Conservation (phyloP, 2,797 vertebrate species). For the Neosilurus hyrtlii region DNA sequence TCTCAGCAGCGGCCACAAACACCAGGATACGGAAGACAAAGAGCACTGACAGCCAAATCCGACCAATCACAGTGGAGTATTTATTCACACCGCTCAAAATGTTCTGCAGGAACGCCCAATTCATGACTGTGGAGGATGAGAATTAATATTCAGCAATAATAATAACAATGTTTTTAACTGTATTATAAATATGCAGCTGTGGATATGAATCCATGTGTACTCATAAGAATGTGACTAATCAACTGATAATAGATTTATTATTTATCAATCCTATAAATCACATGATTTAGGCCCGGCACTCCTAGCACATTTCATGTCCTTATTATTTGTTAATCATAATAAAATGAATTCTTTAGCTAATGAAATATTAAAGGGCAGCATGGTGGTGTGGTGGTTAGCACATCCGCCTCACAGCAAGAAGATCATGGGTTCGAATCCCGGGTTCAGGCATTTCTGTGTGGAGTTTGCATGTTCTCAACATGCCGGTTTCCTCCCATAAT, state of each 20-base stretch:
- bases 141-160: background rate
- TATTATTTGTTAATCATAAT: too few relatives aligned
- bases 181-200: background rate
- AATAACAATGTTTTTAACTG: background rate
- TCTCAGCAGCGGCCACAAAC: conserved; percentile 80
- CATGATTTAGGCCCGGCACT: too few relatives aligned
- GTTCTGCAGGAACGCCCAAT: conserved; percentile 80
- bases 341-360: too few relatives aligned
- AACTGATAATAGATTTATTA: background rate
- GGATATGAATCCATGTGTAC: background rate
- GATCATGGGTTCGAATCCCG: too few relatives aligned
- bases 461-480: too few relatives aligned
- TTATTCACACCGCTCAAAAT: conserved; percentile 85
- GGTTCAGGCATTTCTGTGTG: too few relatives aligned
- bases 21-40: conserved; percentile 85
- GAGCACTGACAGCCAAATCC: conserved; percentile 82
- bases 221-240: background rate
- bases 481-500: too few relatives aligned
- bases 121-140: conserved; percentile 70
- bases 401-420: too few relatives aligned
- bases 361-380: too few relatives aligned
- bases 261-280: too few relatives aligned
- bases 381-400: too few relatives aligned
- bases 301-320: too few relatives aligned
- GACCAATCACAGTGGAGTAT: conserved; percentile 82